Evolutionary conservation across 2,888 invertebrate genomes (phyloP).

Genomic region (Nephrotoma guestfalica): DNA sequence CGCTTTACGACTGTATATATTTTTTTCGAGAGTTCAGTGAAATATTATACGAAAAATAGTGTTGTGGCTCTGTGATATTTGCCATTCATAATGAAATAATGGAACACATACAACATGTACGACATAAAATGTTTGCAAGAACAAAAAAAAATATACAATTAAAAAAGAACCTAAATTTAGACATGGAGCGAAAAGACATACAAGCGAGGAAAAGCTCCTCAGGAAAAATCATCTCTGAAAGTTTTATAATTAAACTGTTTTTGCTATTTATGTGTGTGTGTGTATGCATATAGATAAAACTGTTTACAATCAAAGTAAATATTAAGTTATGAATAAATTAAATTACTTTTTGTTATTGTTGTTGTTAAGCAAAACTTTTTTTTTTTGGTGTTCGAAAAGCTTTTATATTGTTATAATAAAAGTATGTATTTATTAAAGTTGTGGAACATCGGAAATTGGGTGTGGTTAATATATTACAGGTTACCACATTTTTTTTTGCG

Average conservation of each 20-base stretch:
- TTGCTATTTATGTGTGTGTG: neutral
- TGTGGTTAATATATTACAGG: neutral
- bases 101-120: neutral
- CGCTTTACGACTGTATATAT: neutral
- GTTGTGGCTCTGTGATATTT: neutral
- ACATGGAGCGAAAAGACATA: neutral
- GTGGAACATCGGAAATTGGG: neutral
- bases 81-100: neutral
- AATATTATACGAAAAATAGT: neutral
- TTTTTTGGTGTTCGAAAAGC: neutral
- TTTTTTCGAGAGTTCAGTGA: neutral
- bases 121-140: neutral
- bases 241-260: neutral
- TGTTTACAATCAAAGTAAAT: neutral
- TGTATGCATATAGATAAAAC: neutral
- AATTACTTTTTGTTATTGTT: neutral
- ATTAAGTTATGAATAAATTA: neutral
- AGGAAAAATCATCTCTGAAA: neutral
- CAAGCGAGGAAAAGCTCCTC: neutral
- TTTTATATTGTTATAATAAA: neutral
- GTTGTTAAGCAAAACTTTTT: neutral
- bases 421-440: neutral
- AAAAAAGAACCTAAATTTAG: neutral
- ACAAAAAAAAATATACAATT: neutral
- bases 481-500: neutral